Conservation (phyloP, 1,140 invertebrate species). For the Drosophila takahashii region DNA sequence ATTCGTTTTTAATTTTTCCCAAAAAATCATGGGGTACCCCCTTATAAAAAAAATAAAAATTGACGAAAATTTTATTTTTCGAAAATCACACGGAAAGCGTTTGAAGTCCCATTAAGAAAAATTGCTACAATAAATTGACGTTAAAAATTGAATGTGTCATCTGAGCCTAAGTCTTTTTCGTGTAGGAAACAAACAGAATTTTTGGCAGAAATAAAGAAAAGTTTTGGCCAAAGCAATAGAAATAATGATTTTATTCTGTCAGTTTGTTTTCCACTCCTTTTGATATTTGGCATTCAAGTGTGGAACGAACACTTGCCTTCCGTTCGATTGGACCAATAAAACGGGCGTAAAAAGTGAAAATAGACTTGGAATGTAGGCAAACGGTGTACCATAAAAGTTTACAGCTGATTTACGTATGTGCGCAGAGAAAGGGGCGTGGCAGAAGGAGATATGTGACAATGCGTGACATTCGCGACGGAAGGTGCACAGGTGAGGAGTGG, state of each 20-base stretch:
- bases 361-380: slow-evolving; percentile 28
- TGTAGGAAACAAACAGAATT: too few relatives aligned
- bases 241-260: not conserved
- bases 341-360: slow-evolving; percentile 30
- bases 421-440: slow-evolving; percentile 1
- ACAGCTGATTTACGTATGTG: slow-evolving; percentile 30
- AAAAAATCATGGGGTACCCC: too few relatives aligned
- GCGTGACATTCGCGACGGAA: slow-evolving; percentile 56
- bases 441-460: slow-evolving; percentile 47
- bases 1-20: too few relatives aligned
- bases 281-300: slow-evolving; percentile 11
- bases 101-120: too few relatives aligned
- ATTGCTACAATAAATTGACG: too few relatives aligned
- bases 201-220: too few relatives aligned
- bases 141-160: too few relatives aligned
- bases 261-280: slow-evolving; percentile 3
- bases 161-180: too few relatives aligned
- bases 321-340: slow-evolving; percentile 32
- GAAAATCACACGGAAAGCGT: too few relatives aligned
- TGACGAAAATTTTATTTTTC: too few relatives aligned
- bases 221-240: too few relatives aligned
- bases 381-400: slow-evolving; percentile 7
- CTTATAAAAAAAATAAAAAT: too few relatives aligned
- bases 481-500: slow-evolving; percentile 8
- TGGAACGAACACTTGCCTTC: not conserved